Base-by-base conservation (phyloP, 2,113 vertebrate genomes). In the Bubalus kerabau region DNA sequence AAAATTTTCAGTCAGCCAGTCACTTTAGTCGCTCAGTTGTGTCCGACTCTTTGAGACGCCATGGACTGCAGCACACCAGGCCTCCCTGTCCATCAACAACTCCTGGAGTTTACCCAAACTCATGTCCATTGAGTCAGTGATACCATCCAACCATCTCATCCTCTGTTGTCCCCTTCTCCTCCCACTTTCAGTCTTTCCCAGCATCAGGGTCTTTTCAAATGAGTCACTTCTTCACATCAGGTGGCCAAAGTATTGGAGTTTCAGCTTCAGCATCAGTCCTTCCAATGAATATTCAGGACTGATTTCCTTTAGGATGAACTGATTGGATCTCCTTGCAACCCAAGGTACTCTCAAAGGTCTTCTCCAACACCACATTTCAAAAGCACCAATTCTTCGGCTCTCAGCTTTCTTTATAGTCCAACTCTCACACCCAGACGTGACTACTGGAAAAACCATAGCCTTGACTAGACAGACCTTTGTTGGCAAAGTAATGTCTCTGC, bases 341-440 rank as follows among this genome's bases (percentile, higher is more conserved):
- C 64, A 71, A 23, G 64, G 9, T 1, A 36, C n/a, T 36, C 64
- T 71, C 64, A 36, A 36, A 10, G 19, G 17, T 23, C n/a, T 71
- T 36, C n/a, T 36, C n/a, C 17, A 36, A 2, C 64, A 71, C 19
- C 64, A 71, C 64, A 71, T n/a, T 36, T 36, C n/a, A 23, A 71
- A 71, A 21, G n/a, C n/a, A 71, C 0, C 64, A 71, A 36, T 71
- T 36, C n/a, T 36, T 71, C 1, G 1, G 64, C 9, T 0, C n/a
- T 71, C 64, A 71, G 19, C 64, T 71, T 71, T 71, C 62, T 67
- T 71, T 71, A 23, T 11, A 71, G 64, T 71, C 9, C n/a, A 21
- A 23, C n/a, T 71, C 64, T 71, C n/a, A 71, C 4, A 71, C 5
- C 64, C 64, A 71, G 17, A 67, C 1, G 4, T 36, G 32, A 67